A percentile compares a stretch with the other conserved stretches of the same genome.
These are phyloP conservation scores for Glossophaga mutica DNA, from an alignment of 2,797 vertebrate genomes.

Conservation along the genomic window DNA sequence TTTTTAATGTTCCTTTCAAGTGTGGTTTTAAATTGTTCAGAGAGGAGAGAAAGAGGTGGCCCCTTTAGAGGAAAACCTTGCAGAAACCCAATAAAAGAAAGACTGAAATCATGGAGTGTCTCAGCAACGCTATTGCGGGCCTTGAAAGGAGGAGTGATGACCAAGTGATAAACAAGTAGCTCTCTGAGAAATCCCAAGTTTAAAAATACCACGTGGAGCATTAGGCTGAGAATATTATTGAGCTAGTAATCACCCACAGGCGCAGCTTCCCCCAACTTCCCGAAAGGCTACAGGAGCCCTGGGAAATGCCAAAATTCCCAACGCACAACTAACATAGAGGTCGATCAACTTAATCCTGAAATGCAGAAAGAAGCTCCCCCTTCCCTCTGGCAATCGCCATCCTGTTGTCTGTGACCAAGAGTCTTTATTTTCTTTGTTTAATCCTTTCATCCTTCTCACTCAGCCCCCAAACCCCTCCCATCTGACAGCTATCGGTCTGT, in stretches of 20 bases:
- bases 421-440: no score
- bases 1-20: conserved; percentile 51
- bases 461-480: no score
- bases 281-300: background rate
- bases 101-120: background rate
- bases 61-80: background rate
- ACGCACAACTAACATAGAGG: background rate
- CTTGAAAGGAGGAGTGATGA: background rate
- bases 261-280: background rate
- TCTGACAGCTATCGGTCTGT: no score
- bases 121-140: background rate
- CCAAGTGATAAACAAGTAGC: conserved; percentile 15
- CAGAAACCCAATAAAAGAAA: background rate
- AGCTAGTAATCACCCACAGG: background rate
- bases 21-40: background rate
- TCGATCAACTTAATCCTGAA: background rate
- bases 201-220: background rate
- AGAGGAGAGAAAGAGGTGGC: background rate
- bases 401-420: background rate
- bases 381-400: background rate
- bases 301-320: background rate
- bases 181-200: background rate
- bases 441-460: no score
- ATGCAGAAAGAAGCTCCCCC: background rate
- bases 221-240: background rate